phyloP scores from a whole-genome alignment of 2,797 vertebrate genomes.

The Takifugu rubripes region DNA sequence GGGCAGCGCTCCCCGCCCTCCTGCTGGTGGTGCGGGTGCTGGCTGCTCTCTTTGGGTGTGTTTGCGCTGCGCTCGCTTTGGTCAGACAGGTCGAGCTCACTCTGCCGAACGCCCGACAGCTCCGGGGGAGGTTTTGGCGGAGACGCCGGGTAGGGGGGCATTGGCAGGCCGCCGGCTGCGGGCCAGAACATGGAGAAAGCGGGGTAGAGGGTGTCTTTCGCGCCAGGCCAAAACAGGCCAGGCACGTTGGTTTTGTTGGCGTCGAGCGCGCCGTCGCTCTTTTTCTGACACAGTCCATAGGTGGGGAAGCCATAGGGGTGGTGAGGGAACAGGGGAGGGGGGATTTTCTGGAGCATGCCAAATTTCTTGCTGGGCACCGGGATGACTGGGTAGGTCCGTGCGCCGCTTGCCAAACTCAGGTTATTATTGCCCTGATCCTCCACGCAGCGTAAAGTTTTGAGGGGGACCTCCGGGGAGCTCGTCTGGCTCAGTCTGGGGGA shows the following conservation, averaged over 20 bases:
- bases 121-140: slow-evolving; percentile 80
- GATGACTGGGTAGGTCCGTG: slow-evolving; percentile 90
- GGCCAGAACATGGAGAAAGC: slow-evolving; percentile 95
- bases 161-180: slow-evolving; percentile 82
- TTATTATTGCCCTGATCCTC: slow-evolving; percentile 63
- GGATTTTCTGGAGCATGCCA: slow-evolving; percentile 90
- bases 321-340: slow-evolving; percentile 91
- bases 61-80: slow-evolving; percentile 71
- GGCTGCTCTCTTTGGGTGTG: slow-evolving; percentile 73
- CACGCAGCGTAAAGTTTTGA: slow-evolving; percentile 74
- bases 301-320: slow-evolving; percentile 90
- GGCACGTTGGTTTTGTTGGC: slow-evolving; percentile 65
- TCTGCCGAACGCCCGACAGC: slow-evolving; percentile 64
- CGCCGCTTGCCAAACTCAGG: slow-evolving; percentile 61
- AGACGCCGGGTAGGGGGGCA: slow-evolving; percentile 84
- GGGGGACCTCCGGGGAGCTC: slow-evolving; percentile 69
- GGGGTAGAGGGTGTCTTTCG: slow-evolving; percentile 84
- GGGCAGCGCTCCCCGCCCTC: slow-evolving; percentile 71
- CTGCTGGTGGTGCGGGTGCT: slow-evolving; percentile 50
- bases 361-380: slow-evolving; percentile 95
- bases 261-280: slow-evolving; percentile 79
- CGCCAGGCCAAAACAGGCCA: slow-evolving; percentile 86
- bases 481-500: slow-evolving; percentile 60
- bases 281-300: slow-evolving; percentile 90
- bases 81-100: slow-evolving; percentile 70